Evolutionary conservation across 1,140 invertebrate species (phyloP), one percentile per base, ranked within the genome.

Genomic region (Calosoma granatense): DNA sequence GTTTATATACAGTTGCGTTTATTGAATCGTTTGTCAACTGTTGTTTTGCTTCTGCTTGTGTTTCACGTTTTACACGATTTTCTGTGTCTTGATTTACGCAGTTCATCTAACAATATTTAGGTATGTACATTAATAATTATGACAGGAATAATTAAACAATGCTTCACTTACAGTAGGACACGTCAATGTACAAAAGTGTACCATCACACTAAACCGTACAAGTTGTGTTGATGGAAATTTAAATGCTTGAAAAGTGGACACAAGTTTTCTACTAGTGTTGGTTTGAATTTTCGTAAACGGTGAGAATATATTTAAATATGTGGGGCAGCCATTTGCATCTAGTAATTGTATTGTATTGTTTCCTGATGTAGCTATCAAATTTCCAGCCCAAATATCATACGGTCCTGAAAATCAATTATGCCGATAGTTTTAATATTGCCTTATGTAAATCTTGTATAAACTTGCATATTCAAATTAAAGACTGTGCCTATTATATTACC

Each of bases 311-410:
- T 71, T 72, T 2, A 69, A 57, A 62, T 77, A 80, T 0, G 79
- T 81, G 14, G 82, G 79, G 66, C 82, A 84, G n/a, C 82, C 82
- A 22, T 70, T 69, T 53, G 78, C 78, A 57, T 84, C 81, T 19
- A 83, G 68, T 1, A 83, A 62, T 9, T 70, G 74, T 59, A 76
- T 69, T 41, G 70, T 63, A 22, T 70, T 70, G 59, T 72, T 70
- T 56, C 71, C 66, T 0, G 75, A 73, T 68, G 75, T 77, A 36
- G 76, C 76, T 4, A 80, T 72, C 23, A 81, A 62, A 64, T 79
- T 76, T 59, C 77, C 76, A 1, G 75, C 77, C 62, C 76, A 75
- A 12, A 80, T 75, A 60, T 81, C 78, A 39, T 62, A 61, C 14
- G 60, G 55, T 30, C 63, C 66, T 65, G 51, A 52, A 64, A 56